phyloP scores from a whole-genome alignment of 1,140 invertebrate genomes.

The Hyphantria cunea region DNA sequence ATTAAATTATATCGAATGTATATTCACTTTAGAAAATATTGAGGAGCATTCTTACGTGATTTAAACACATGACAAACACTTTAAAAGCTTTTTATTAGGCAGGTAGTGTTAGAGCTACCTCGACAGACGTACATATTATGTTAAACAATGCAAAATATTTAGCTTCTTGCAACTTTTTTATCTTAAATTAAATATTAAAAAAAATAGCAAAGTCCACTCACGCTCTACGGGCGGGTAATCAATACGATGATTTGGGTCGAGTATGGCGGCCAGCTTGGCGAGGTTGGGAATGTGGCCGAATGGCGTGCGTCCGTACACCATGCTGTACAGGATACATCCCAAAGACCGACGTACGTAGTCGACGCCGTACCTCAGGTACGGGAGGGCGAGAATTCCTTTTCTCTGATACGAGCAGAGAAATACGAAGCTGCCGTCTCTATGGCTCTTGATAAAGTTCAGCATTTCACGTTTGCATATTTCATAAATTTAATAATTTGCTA shows the following conservation, averaged over 20 bases:
- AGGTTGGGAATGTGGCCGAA: slow-evolving; percentile 92
- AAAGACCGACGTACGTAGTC: slow-evolving; percentile 89
- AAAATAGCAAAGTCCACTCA: slow-evolving; percentile 43
- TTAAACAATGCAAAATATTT: too few species aligned
- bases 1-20: too few species aligned
- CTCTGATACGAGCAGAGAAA: slow-evolving; percentile 75
- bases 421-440: slow-evolving; percentile 60
- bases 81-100: too few species aligned
- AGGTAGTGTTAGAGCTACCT: too few species aligned
- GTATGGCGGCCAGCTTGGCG: slow-evolving; percentile 92
- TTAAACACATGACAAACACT: too few species aligned
- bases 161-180: too few species aligned
- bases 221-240: slow-evolving; percentile 84
- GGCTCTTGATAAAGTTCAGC: slow-evolving; percentile 2
- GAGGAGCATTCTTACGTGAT: too few species aligned
- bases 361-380: slow-evolving; percentile 40
- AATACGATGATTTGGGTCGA: slow-evolving; percentile 88
- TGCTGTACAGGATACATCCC: slow-evolving; percentile 97
- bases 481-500: slow-evolving; percentile 11
- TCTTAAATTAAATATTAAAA: too few species aligned
- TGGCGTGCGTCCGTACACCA: slow-evolving; percentile 95
- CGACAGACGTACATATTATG: too few species aligned
- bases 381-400: slow-evolving; percentile 66
- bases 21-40: too few species aligned
- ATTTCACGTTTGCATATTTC: slow-evolving; percentile 4